A percentile compares a stretch with the other conserved stretches of the same genome.
Evolutionary conservation across 2,113 vertebrate genomes (phyloP).

Genomic region (Dicentrarchus labrax): DNA sequence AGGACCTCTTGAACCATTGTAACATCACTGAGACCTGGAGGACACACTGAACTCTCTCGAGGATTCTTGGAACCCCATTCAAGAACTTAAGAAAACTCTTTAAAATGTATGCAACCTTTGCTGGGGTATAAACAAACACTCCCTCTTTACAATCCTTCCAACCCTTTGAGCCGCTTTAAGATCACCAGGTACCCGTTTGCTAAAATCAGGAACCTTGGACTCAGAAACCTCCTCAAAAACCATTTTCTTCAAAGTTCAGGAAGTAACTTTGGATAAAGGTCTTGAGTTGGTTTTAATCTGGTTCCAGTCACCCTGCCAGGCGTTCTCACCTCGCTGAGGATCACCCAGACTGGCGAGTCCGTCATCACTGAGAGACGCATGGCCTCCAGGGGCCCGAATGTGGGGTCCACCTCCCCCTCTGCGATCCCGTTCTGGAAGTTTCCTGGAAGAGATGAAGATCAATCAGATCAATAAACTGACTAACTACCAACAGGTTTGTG

Average conservation of each 20-base stretch:
- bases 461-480: not conserved
- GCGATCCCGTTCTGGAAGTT: conserved; percentile 92
- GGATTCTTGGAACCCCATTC: not conserved
- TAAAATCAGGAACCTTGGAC: not conserved
- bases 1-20: no score
- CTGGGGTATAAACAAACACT: no score
- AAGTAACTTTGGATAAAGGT: not conserved
- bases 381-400: conserved; percentile 94
- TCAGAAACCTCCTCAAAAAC: not conserved
- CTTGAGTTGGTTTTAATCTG: not conserved
- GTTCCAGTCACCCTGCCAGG: no score
- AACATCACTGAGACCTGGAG: no score
- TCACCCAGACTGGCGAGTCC: conserved; percentile 97
- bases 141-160: no score
- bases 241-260: not conserved
- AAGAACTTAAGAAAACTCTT: no score
- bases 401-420: conserved; percentile 93
- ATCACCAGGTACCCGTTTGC: not conserved
- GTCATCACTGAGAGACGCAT: conserved; percentile 93
- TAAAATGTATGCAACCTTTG: no score
- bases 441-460: conserved; percentile 79
- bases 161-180: no score
- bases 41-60: not conserved
- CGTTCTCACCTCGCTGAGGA: conserved; percentile 93
- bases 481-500: no score